Conservation (phyloP, 2,888 invertebrate species). For the Drosophila birchii region DNA sequence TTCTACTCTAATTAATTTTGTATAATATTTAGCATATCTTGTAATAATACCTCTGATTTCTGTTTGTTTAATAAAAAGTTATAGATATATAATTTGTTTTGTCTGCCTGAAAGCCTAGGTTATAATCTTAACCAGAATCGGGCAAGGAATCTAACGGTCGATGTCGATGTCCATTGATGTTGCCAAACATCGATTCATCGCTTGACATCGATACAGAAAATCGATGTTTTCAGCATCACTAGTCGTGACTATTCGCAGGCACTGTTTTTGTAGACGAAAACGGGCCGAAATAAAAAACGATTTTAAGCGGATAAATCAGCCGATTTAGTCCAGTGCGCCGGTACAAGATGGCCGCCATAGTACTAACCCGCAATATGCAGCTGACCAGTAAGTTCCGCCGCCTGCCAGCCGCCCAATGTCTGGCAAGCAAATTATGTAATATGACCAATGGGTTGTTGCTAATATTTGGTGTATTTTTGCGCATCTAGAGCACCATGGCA, state of each 20-base stretch:
- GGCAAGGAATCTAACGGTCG: no score
- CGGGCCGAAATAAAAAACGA: constrained; percentile 26
- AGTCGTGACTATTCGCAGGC: constrained; percentile 7
- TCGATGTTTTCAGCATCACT: no score
- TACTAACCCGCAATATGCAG: constrained; percentile 81
- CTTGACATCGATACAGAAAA: no score
- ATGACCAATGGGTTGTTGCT: constrained; percentile 30
- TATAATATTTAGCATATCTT: background rate
- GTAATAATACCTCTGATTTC: background rate
- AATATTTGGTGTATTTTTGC: constrained; percentile 17
- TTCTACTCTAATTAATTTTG: background rate
- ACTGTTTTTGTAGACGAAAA: constrained; percentile 30
- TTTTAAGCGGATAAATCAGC: constrained; percentile 17
- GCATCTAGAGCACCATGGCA: constrained; percentile 76
- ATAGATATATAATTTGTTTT: background rate
- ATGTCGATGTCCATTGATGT: no score
- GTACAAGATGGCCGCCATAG: constrained; percentile 80
- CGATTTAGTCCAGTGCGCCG: constrained; percentile 47
- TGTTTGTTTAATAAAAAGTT: background rate
- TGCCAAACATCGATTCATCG: no score
- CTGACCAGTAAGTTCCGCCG: constrained; percentile 81
- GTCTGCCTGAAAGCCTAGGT: no score
- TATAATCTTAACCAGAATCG: no score
- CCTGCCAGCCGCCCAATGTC: background rate
- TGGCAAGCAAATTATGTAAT: constrained; percentile 73